Conservation (phyloP, 2,113 vertebrate genomes). For the Cephalopterus ornatus region DNA sequence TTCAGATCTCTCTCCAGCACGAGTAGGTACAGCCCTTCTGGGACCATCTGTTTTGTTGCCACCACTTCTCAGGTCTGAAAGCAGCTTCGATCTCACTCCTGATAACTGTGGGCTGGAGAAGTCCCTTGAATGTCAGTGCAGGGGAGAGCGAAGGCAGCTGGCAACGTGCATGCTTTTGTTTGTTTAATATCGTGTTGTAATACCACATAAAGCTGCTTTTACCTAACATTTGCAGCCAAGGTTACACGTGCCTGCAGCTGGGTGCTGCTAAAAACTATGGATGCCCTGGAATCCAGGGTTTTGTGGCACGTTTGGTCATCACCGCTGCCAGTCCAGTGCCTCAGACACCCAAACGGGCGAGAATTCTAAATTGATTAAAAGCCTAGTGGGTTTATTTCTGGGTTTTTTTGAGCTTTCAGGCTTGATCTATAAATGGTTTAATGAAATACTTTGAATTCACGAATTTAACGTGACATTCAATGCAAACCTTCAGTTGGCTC, state of each 20-base stretch:
- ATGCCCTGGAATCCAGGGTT: background rate
- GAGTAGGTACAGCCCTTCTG: background rate
- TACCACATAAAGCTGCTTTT: background rate
- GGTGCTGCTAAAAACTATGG: background rate
- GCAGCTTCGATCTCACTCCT: background rate
- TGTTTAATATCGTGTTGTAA: background rate
- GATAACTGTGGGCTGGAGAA: background rate
- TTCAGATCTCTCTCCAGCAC: background rate
- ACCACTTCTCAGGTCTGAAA: background rate
- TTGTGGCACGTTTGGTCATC: background rate
- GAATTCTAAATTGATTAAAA: background rate
- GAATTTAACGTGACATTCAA: background rate
- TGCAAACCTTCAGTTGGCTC: background rate
- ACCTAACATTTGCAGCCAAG: background rate
- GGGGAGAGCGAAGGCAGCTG: background rate
- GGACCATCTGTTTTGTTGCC: slow-evolving; percentile 2
- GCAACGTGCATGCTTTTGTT: background rate
- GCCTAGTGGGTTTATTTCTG: background rate
- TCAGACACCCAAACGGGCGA: background rate
- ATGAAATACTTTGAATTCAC: background rate
- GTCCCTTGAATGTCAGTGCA: background rate
- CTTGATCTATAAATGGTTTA: background rate
- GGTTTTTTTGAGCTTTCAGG: background rate
- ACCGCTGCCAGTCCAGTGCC: background rate
- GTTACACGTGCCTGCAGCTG: background rate